Percentiles rank a stretch among this genome's conserved stretches.
Evolutionary conservation across 2,113 vertebrate species (phyloP).

Genomic region (Ailurus styani): DNA sequence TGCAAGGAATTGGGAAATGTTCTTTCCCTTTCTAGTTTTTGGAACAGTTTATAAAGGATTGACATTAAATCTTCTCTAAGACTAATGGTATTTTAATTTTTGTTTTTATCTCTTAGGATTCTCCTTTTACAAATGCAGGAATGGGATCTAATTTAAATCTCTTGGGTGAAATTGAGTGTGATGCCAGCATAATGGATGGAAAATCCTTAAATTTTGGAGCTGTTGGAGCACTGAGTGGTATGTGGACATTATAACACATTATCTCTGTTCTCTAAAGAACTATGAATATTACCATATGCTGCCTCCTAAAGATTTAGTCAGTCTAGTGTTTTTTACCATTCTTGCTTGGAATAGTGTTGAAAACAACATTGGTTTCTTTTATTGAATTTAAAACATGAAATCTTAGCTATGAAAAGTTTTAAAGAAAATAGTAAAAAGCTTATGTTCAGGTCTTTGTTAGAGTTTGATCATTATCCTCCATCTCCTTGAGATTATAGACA

Average conservation of each 20-base stretch:
- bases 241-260: conserved; percentile 46
- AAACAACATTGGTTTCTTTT: neutral
- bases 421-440: neutral
- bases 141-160: conserved; percentile 98
- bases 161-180: conserved; percentile 97
- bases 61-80: neutral
- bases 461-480: neutral
- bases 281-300: neutral
- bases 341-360: conserved; percentile 6
- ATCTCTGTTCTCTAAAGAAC: neutral
- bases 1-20: neutral
- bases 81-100: conserved; percentile 57
- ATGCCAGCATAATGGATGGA: conserved; percentile 99
- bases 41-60: conserved; percentile 23
- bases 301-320: neutral
- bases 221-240: conserved; percentile 95
- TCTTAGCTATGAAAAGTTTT: neutral
- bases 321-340: neutral
- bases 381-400: conserved; percentile 2
- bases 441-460: neutral
- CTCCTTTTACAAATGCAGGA: conserved; percentile 98
- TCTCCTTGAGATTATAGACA: neutral
- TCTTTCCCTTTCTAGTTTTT: neutral
- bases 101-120: conserved; percentile 88
- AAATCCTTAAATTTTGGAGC: conserved; percentile 97